Evolutionary conservation across 2,113 vertebrate species (phyloP), one percentile per base, ranked within the genome.

Genomic region (Austrofundulus limnaeus): DNA sequence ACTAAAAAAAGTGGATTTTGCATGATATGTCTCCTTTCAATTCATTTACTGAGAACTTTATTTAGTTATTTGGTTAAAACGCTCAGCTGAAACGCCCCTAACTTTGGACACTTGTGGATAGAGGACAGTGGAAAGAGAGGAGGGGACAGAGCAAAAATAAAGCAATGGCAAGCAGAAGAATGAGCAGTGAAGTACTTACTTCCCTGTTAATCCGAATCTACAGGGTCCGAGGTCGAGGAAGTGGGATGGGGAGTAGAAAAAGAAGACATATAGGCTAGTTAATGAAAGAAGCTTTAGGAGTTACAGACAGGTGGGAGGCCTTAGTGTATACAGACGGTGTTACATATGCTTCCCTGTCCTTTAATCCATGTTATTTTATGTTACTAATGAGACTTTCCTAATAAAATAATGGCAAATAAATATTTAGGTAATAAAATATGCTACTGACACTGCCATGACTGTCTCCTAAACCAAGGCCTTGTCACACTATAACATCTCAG

Each of bases 121-220:
- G 72, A 75, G 70, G 80, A 72, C 23, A 75, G 74, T 66, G 66
- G 50, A 64, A 73, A 71, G 48, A 74, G 55, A 45, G 51, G 53
- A 50, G 34, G 43, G 45, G 61, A 17, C 24, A 21, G 46, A 52
- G 72, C 57, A 75, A 65, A 74, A 72, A 77, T 66, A 81, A 63
- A 82, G 77, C 38, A 54, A 88, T 86, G 78, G 74, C 72, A 89
- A 77, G 87, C 81, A 86, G 84, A 88, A 88, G 89, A 89, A 90
- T 71, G 85, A 92, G 88, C 85, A 85, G 87, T 82, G 85, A 87
- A 83, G 91, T 94, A 94, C 93, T 94, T 93, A 94, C 93, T 94
- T 94, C 93, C 90, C 92, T 93, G 93, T 94, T 94, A 91, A 94
- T 94, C 93, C 92, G 93, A 92, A 94, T 93, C 93, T 94, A 93